Evolutionary conservation across 2,113 vertebrate genomes (phyloP).

Genomic region (Arizona elegans): DNA sequence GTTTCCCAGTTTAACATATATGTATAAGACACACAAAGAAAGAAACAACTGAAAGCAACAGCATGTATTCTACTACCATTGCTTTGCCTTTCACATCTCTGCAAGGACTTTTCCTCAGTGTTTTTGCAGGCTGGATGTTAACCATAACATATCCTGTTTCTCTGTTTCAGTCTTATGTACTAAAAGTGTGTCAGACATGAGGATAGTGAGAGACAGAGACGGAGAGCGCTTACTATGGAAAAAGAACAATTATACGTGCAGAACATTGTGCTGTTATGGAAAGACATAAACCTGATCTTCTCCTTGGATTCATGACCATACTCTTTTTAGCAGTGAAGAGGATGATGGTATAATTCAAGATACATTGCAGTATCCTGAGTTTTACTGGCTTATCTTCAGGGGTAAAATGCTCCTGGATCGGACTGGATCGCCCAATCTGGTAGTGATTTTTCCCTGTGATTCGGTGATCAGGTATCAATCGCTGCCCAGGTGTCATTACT

Average conservation of each 20-base stretch:
- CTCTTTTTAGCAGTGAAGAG: not conserved
- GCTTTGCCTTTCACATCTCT: not conserved
- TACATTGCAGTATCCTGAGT: not conserved
- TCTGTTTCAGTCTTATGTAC: not conserved
- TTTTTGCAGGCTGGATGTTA: not conserved
- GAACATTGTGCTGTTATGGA: not conserved
- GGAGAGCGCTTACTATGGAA: not conserved
- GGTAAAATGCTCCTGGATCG: no score
- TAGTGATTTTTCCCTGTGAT: no score
- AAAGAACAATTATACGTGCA: not conserved
- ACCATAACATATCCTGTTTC: not conserved
- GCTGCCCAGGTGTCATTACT: no score
- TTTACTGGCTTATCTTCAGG: not conserved
- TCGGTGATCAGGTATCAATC: no score
- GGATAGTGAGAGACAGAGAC: not conserved
- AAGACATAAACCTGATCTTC: not conserved
- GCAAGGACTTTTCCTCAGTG: not conserved
- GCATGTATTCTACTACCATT: not conserved
- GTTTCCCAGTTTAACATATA: not conserved
- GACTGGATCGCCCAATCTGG: no score
- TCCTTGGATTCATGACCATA: not conserved
- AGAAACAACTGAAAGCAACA: not conserved
- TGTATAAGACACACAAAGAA: not conserved
- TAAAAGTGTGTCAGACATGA: not conserved
- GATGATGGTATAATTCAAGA: not conserved